Evolutionary conservation across 2,888 invertebrate species (phyloP), one percentile per base, ranked within the genome.

Genomic region (Aphrophora alni): DNA sequence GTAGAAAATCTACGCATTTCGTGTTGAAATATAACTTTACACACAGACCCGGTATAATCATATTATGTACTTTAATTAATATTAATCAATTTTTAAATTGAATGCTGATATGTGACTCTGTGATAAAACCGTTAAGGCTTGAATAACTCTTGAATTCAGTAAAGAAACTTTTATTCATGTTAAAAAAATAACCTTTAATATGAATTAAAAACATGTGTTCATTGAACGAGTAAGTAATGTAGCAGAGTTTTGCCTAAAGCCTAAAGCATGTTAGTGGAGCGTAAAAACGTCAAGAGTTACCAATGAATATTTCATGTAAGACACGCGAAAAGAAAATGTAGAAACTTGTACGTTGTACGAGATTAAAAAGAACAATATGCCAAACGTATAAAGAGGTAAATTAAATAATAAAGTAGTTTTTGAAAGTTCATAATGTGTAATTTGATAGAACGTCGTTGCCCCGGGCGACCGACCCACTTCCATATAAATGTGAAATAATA

Each of bases 361-460:
- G 59, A 59, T 59, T 59, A 59, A 21, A 44, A 44, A 44, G 44
- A 44, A 59, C 59, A 59, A 21, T 59, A 59, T 59, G 10, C 12
- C 21, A 4, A 59, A 59, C 1, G 59, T 59, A 59, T 59, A 59
- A 59, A 59, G 59, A n/a, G 5, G 59, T 21, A 59, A 59, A 59
- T 59, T 59, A 59, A 59, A 59, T 59, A 59, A 59, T 59, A 59
- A 59, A 59, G 59, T 59, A 59, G 59, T 59, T 59, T 44, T 17
- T 33, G 33, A 59, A 14, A 5, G 59, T 21, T 21, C 21, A 14
- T 59, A 59, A 44, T 44, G 44, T 44, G 44, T 44, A 44, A 44
- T 44, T 44, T 44, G 44, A 44, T 44, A 44, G 44, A 12, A 17
- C 44, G 44, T 14, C 44, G 33, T 44, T 44, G 44, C 44, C 33